Conservation (phyloP, 2,888 invertebrate genomes). For the Zygogramma bicolorata region DNA sequence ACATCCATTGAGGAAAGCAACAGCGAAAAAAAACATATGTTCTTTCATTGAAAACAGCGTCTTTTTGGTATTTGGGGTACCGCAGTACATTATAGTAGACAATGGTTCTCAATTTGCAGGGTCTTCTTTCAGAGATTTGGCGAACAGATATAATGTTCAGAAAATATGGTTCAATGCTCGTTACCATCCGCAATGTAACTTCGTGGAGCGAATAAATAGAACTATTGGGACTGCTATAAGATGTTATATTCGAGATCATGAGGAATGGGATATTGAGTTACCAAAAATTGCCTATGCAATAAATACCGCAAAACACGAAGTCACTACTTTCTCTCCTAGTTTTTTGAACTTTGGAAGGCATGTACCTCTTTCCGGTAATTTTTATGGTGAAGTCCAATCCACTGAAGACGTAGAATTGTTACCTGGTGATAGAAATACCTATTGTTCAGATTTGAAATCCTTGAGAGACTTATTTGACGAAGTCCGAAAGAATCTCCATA, state of each 20-base stretch:
- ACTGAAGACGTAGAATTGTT: not conserved
- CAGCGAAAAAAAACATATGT: slow-evolving; percentile 17
- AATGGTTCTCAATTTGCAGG: slow-evolving; percentile 33
- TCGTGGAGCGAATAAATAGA: slow-evolving; percentile 56
- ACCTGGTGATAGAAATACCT: not conserved
- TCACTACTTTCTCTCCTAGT: slow-evolving; percentile 36
- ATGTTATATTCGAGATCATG: slow-evolving; percentile 34
- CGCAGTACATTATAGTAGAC: slow-evolving; percentile 30
- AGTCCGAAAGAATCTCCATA: slow-evolving; percentile 16
- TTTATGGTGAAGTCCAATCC: slow-evolving; percentile 31
- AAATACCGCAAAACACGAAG: slow-evolving; percentile 39
- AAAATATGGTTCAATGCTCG: slow-evolving; percentile 47
- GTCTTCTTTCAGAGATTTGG: too few species aligned
- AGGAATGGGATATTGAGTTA: slow-evolving; percentile 26
- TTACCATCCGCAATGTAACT: slow-evolving; percentile 58
- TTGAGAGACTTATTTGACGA: slow-evolving; percentile 6
- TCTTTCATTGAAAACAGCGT: slow-evolving; percentile 39
- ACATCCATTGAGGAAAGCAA: slow-evolving; percentile 11
- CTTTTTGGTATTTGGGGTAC: slow-evolving; percentile 36
- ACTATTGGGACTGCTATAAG: slow-evolving; percentile 52
- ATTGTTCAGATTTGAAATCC: slow-evolving; percentile 7
- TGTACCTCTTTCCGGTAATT: slow-evolving; percentile 37
- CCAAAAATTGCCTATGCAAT: slow-evolving; percentile 41
- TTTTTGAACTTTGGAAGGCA: slow-evolving; percentile 40
- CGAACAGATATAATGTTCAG: slow-evolving; percentile 43